Base-by-base conservation (phyloP, 2,113 vertebrate species). In the Oplegnathus fasciatus region DNA sequence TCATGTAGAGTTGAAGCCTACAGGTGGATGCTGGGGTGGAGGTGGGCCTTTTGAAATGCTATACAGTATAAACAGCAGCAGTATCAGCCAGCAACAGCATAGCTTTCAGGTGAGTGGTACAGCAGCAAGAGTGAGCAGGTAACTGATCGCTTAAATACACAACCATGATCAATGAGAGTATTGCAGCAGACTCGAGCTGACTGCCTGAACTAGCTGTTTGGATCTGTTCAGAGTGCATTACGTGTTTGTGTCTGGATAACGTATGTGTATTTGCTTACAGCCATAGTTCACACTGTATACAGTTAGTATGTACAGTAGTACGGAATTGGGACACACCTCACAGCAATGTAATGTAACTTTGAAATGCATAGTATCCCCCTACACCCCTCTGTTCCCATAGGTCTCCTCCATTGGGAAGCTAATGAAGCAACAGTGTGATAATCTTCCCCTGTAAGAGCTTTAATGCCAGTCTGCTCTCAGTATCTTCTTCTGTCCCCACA, bases 341-440 rank as follows among this genome's bases (percentile, higher is more conserved):
- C 11, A 65, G 6, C 32, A 26, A 40, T 22, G 46, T 15, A 34
- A 50, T 62, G 42, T 37, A 58, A 42, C 70, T 58, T 44, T 32
- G 1, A 32, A 46, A 52, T 50, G 15, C 15, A 58, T 18, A 34
- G 24, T 17, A 52, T 24, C 6, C 4, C 5, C 17, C 55, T 28
- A 7, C 57, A 50, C 17, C 34, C 6, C 14, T 28, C 52, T 28
- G 24, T 1, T 48, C 58, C 48, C 58, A 57, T 26, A 65, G 9
- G 15, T 34, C 46, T 40, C 46, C 34, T 42, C 37, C 37, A 57
- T 61, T 57, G 69, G n/a, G 48, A 72, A 11, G 52, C 15, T 82
- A 46, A 66, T 48, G 61, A 66, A 28, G 40, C 80, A 82, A 30
- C 42, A 69, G 52, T 24, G 24, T 40, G 28, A 75, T 75, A 50